A percentile compares a stretch with the other conserved stretches of the same genome.
Conservation (phyloP, 2,113 vertebrate genomes). For the Muscicapa adusta region DNA sequence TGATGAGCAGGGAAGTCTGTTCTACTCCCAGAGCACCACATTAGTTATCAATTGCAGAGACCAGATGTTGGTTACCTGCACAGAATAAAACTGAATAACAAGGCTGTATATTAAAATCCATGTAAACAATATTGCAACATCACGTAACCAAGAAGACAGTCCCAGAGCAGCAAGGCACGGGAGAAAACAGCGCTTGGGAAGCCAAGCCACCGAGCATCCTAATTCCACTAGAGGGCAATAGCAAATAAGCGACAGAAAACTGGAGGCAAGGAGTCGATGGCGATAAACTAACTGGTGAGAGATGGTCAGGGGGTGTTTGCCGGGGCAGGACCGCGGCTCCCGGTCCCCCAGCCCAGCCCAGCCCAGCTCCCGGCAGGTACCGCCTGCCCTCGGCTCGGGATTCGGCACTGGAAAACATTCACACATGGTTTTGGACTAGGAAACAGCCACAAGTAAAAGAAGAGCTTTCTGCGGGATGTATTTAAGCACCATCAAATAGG, state of each 20-base stretch:
- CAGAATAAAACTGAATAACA: not conserved
- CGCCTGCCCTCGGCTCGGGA: not conserved
- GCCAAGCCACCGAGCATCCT: not conserved
- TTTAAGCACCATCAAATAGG: not conserved
- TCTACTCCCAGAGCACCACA: not conserved
- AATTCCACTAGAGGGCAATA: slow-evolving; percentile 47
- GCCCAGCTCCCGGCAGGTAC: not conserved
- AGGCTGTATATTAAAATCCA: not conserved
- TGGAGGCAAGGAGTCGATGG: not conserved
- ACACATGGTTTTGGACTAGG: not conserved
- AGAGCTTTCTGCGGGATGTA: not conserved
- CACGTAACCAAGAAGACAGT: not conserved
- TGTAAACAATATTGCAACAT: not conserved
- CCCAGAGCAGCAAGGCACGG: rapidly evolving
- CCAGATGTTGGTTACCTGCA: not conserved
- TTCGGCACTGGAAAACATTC: not conserved
- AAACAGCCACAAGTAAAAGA: not conserved
- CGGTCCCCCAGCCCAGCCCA: too few relatives aligned
- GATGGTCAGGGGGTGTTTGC: rapidly evolving
- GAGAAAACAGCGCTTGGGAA: not conserved
- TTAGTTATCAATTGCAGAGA: not conserved
- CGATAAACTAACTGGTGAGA: rapidly evolving
- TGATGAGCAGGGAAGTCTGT: not conserved
- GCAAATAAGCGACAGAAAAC: not conserved
- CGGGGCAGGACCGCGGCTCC: not conserved